Evolutionary conservation across 2,888 invertebrate species (phyloP).

Genomic region (Athrips mouffetella): DNA sequence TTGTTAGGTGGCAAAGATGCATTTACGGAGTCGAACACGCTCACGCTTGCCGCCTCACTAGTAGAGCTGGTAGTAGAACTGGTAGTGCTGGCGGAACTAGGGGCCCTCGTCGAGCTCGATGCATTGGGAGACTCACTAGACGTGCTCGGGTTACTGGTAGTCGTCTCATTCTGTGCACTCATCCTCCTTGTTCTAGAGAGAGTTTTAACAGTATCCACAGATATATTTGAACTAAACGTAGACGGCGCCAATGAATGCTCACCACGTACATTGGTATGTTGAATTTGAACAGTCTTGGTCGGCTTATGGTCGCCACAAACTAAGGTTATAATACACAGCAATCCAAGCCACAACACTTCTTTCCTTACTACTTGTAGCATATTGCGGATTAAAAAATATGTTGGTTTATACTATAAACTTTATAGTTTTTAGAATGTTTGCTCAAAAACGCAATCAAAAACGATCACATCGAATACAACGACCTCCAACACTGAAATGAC

Average conservation of each 20-base stretch:
- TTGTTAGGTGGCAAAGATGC: slow-evolving; percentile 50
- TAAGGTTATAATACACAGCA: slow-evolving; percentile 26
- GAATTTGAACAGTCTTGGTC: neutral
- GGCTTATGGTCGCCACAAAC: neutral
- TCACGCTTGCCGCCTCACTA: too few relatives aligned
- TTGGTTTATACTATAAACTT: neutral
- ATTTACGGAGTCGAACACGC: slow-evolving; percentile 56
- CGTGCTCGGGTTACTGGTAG: slow-evolving; percentile 49
- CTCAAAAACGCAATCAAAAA: neutral
- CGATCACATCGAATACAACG: too few relatives aligned
- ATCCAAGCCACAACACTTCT: slow-evolving; percentile 34
- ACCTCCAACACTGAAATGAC: neutral
- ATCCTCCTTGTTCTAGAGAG: slow-evolving; percentile 54
- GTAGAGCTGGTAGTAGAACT: too few relatives aligned
- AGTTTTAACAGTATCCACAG: slow-evolving; percentile 3
- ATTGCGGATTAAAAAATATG: too few relatives aligned
- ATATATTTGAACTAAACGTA: neutral
- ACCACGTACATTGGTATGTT: neutral
- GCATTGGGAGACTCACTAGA: slow-evolving; percentile 31
- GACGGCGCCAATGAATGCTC: neutral
- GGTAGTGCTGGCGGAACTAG: slow-evolving; percentile 38
- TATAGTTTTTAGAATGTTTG: neutral
- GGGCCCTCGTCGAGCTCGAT: slow-evolving; percentile 25
- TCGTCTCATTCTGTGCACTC: slow-evolving; percentile 38
- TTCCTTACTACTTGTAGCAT: slow-evolving; percentile 23